A percentile compares a stretch with the other conserved stretches of the same genome.
Conservation (phyloP, 2,888 invertebrate species). For the Lasius platythorax region DNA sequence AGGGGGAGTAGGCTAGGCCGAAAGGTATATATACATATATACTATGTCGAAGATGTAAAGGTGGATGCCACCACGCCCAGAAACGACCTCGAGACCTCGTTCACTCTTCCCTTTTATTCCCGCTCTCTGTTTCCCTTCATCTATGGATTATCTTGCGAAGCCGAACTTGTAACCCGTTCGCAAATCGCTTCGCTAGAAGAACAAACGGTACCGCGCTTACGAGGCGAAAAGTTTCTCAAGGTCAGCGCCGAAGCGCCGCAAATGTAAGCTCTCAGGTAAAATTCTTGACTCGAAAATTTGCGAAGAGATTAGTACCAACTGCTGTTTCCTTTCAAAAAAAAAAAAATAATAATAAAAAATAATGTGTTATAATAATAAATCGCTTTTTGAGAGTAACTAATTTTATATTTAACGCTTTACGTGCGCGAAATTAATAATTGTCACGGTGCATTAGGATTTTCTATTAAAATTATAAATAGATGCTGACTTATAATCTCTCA, state of each 20-base stretch:
- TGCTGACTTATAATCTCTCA: conserved; percentile 19
- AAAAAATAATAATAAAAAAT: neutral
- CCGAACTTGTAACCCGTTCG: conserved; percentile 51
- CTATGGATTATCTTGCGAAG: conserved; percentile 73
- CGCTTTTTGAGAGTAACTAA: neutral
- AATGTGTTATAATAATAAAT: neutral
- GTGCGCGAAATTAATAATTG: neutral
- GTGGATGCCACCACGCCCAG: conserved; percentile 83
- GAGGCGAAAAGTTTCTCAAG: conserved; percentile 53
- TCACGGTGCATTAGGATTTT: neutral
- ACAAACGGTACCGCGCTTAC: conserved; percentile 53
- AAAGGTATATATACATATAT: conserved; percentile 66
- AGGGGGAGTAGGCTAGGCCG: conserved; percentile 53
- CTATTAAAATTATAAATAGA: conserved; percentile 15
- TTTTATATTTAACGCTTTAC: neutral
- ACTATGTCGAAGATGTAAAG: conserved; percentile 72
- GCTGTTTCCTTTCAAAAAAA: neutral
- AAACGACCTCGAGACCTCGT: conserved; percentile 80
- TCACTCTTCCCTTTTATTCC: conserved; percentile 56
- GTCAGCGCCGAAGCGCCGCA: conserved; percentile 23
- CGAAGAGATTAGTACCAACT: neutral
- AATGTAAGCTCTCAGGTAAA: neutral
- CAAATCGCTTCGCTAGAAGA: conserved; percentile 45
- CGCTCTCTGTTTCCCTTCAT: conserved; percentile 47
- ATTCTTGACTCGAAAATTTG: neutral